Evolutionary conservation across 2,797 vertebrate genomes (phyloP).

Genomic region (Adelosebastes latens): DNA sequence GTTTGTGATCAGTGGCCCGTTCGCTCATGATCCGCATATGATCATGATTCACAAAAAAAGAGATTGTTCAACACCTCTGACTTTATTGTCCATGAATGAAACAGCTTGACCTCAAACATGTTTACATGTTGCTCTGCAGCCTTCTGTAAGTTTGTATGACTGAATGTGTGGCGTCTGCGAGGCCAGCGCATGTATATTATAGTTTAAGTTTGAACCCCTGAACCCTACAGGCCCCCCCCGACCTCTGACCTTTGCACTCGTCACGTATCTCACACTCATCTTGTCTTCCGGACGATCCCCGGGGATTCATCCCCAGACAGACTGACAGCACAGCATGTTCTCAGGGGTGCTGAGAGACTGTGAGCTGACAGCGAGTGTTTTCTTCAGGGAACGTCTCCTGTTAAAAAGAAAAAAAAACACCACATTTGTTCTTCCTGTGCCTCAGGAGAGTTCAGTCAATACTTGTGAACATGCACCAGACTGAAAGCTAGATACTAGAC

Average conservation of each 20-base stretch:
- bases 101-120: neutral
- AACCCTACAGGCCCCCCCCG: neutral
- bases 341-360: conserved; percentile 14
- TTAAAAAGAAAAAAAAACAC: neutral
- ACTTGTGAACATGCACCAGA: conserved; percentile 2
- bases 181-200: neutral
- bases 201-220: conserved; percentile 1
- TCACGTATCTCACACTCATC: conserved; percentile 44
- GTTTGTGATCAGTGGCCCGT: accelerated
- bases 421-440: conserved; percentile 14
- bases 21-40: neutral
- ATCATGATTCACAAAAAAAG: neutral
- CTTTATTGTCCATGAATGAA: neutral
- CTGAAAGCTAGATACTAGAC: neutral
- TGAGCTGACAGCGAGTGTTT: conserved; percentile 18
- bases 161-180: conserved; percentile 3
- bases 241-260: conserved; percentile 57
- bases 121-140: neutral
- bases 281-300: conserved; percentile 26
- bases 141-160: neutral
- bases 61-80: neutral
- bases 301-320: conserved; percentile 31
- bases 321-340: conserved; percentile 42
- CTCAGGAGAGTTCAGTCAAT: conserved; percentile 28
- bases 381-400: neutral